Evolutionary conservation across 2,113 vertebrate genomes (phyloP), one percentile per base, ranked within the genome.

Genomic region (Misgurnus mizolepis): DNA sequence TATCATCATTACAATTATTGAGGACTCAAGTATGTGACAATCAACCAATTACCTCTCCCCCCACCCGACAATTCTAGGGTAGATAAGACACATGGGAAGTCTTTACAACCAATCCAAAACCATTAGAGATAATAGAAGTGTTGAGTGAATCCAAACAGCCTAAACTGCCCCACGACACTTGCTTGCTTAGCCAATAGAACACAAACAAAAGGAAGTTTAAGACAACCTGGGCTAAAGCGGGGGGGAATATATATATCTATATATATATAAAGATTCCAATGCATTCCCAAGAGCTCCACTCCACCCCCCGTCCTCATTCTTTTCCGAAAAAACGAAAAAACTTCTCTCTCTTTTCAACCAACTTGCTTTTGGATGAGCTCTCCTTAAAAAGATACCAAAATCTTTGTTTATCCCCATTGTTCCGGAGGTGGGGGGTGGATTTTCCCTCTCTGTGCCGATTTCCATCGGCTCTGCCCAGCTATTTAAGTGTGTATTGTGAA

Each of bases 201-300:
- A 60, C n/a, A 47, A 61, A 85, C 84, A 86, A 86, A 86, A 71
- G 68, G 58, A 81, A 79, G 85, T 79, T 79, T 84, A 75, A 66
- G 60, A 64, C 60, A 78, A 80, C 69, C 84, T 34, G 62, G 61
- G 78, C 62, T 45, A 67, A 27, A 22, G 66, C 75, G 68, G 58
- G 12, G 70, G 69, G 22, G 12, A 40, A 70, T 67, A 75, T 65
- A 73, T 77, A 81, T 34, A 34, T 34, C 1, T 34, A 1, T 34
- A 71, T 67, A 78, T 67, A 75, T 75, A 82, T 72, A 79, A 76
- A 53, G 34, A 70, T 40, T 40, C 39, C 56, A 62, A 74, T 79
- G 78, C 91, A 92, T 92, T 93, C 91, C 90, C 92, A 92, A 89
- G 81, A 86, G 90, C 88, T 87, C 89, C 79, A 84, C 87, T 89